phyloP scores from a whole-genome alignment of 1,140 invertebrate species.

The Tenebrio molitor region DNA sequence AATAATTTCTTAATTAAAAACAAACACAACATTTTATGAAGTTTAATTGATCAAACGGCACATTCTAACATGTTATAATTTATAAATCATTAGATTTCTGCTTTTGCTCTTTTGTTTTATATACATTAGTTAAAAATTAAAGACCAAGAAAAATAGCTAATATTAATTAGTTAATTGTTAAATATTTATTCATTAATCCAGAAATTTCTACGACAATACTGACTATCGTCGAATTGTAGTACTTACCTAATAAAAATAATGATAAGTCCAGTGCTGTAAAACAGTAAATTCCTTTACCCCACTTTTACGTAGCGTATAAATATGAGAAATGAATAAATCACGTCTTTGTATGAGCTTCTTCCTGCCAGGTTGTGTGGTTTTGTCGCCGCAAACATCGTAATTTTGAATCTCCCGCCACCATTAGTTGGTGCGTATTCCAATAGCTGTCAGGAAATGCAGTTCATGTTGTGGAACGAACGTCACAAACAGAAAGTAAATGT shows the following conservation, averaged over 20 bases:
- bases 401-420: slow-evolving; percentile 30
- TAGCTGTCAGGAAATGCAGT: slow-evolving; percentile 45
- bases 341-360: slow-evolving; percentile 4
- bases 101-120: too few relatives aligned
- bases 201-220: too few relatives aligned
- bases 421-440: slow-evolving; percentile 37
- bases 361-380: neutral
- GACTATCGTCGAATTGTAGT: too few relatives aligned
- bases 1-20: too few relatives aligned
- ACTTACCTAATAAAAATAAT: slow-evolving; percentile 14
- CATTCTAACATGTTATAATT: too few relatives aligned
- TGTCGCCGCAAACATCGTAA: slow-evolving; percentile 35
- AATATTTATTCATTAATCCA: too few relatives aligned
- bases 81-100: too few relatives aligned
- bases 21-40: too few relatives aligned
- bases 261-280: slow-evolving; percentile 15
- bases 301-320: neutral
- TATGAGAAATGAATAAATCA: slow-evolving; percentile 31
- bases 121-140: too few relatives aligned
- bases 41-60: too few relatives aligned
- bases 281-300: neutral
- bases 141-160: too few relatives aligned
- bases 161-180: neutral
- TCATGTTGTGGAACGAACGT: slow-evolving; percentile 50
- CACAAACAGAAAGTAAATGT: slow-evolving; percentile 50